Evolutionary conservation across 2,797 vertebrate genomes (phyloP).

Genomic region (Lagothrix lagotricha): DNA sequence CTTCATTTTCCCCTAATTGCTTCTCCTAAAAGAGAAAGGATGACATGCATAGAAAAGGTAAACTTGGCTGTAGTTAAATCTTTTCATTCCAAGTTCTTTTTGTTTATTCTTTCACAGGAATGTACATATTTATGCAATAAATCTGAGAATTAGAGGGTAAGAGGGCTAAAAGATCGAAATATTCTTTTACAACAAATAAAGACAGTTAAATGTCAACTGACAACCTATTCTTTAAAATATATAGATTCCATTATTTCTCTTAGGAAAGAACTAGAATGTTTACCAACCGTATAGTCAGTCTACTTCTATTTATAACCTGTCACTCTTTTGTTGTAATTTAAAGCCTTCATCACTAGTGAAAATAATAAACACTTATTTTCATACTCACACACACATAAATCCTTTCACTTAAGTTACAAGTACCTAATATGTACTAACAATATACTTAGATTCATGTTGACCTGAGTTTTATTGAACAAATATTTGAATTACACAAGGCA

Average conservation of each 20-base stretch:
- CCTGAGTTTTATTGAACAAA: neutral
- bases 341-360: neutral
- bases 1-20: neutral
- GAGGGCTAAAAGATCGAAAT: slow-evolving; percentile 17
- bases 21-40: neutral
- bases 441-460: neutral
- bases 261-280: neutral
- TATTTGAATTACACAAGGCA: neutral
- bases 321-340: neutral
- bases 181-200: slow-evolving; percentile 32
- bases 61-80: neutral
- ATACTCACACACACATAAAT: neutral
- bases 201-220: neutral
- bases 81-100: slow-evolving; percentile 21
- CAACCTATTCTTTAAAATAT: slow-evolving; percentile 17
- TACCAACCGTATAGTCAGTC: neutral
- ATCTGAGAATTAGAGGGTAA: slow-evolving; percentile 38
- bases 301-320: slow-evolving; percentile 1
- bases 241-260: neutral
- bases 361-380: neutral
- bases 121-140: slow-evolving; percentile 2
- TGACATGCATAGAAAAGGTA: neutral
- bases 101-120: neutral
- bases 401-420: neutral
- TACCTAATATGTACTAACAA: neutral